Evolutionary conservation across 2,113 vertebrate species (phyloP).

Genomic region (Plecturocebus donacophilus): DNA sequence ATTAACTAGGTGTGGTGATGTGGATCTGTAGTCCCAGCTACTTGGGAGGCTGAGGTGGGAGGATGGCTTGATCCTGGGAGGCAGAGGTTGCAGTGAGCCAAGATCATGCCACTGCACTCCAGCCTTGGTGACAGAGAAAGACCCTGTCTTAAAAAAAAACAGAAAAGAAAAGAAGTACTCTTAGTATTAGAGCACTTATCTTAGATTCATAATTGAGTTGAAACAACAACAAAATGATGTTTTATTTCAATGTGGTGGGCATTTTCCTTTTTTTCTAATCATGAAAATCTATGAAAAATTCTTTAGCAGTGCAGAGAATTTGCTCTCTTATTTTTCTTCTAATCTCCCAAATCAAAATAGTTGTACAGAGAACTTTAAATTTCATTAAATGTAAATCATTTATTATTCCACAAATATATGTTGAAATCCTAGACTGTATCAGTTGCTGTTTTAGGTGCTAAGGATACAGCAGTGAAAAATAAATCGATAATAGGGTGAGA

Average conservation of each 20-base stretch:
- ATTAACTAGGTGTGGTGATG: too few species aligned
- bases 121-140: too few species aligned
- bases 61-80: too few species aligned
- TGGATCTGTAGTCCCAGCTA: too few species aligned
- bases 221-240: neutral
- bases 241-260: neutral
- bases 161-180: neutral
- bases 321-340: neutral
- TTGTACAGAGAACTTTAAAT: neutral
- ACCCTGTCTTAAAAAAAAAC: too few species aligned
- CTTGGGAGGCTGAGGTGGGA: too few species aligned
- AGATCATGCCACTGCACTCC: too few species aligned
- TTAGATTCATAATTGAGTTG: neutral
- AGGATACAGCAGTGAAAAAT: neutral
- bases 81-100: too few species aligned
- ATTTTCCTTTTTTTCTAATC: neutral
- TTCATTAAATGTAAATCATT: neutral
- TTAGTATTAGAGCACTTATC: neutral
- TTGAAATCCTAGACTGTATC: neutral
- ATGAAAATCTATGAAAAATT: neutral
- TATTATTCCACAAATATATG: neutral
- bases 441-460: neutral
- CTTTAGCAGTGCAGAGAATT: neutral
- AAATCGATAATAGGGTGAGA: neutral
- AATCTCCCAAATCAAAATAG: neutral